Evolutionary conservation across 2,113 vertebrate species (phyloP), one percentile per base, ranked within the genome.

Genomic region (Leptocoma aspasia): DNA sequence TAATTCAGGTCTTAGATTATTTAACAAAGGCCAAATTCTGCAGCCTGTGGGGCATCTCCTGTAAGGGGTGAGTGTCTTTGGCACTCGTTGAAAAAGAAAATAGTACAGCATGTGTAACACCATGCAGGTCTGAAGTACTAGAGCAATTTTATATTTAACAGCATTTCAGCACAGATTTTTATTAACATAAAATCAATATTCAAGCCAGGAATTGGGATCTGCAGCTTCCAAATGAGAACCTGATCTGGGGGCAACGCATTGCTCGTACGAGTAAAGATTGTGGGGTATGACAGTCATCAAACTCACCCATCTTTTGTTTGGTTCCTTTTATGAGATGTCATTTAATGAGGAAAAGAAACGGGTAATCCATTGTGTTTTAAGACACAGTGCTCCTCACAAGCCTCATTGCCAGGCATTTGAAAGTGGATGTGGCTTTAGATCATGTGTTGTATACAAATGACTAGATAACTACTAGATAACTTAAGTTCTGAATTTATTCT

Each of bases 131-230:
- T 76, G 70, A 86, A 85, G 18, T 20, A 18, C 54, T 70, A 45
- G 49, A 89, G 47, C 44, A 75, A 44, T 85, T 89, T 86, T 86
- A 21, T 70, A 72, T 82, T 91, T 75, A 90, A 69, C 26, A 21
- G 31, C 24, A n/a, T 77, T 91, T 79, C 70, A 85, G 7, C 42
- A 53, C 42, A 47, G 42, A 41, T 11, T 80, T 87, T 92, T 85
- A 66, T 92, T 95, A 91, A 65, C 59, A 85, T 91, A 73, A 85
- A 92, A 91, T 72, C 78, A 76, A 28, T 81, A 88, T 88, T 90
- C 42, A 50, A n/a, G 57, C 91, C 57, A 82, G 89, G 57, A 42
- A 1, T 39, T 50, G 11, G 33, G 28, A 89, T 71, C 71, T 80
- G 75, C 89, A 90, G 26, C 54, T 93, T 95, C 30, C 3, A 4